Conservation (phyloP, 1,140 invertebrate species). For the Glossosoma conforme region DNA sequence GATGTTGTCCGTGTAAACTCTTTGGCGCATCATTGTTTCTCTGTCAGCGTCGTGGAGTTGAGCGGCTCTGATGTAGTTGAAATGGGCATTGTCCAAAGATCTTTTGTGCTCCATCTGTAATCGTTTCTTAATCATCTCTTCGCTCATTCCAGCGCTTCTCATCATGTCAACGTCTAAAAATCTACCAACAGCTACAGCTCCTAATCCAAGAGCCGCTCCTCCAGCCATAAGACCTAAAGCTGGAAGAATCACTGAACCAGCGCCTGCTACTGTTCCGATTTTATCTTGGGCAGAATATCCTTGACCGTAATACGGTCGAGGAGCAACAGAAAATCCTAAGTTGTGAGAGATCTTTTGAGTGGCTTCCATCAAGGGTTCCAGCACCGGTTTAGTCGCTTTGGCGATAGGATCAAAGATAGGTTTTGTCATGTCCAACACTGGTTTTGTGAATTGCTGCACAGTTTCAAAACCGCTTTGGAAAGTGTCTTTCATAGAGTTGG, state of each 20-base stretch:
- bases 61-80: slow-evolving; percentile 33
- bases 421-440: slow-evolving; percentile 32
- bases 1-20: slow-evolving; percentile 46
- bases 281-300: slow-evolving; percentile 61
- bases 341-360: slow-evolving; percentile 73
- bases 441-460: slow-evolving; percentile 59
- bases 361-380: slow-evolving; percentile 68
- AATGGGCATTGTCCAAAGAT: slow-evolving; percentile 40
- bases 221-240: slow-evolving; percentile 70
- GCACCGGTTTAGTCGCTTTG: slow-evolving; percentile 62
- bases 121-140: slow-evolving; percentile 41
- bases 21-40: slow-evolving; percentile 42
- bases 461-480: slow-evolving; percentile 64
- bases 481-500: slow-evolving; percentile 65
- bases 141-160: slow-evolving; percentile 44
- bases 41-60: slow-evolving; percentile 43
- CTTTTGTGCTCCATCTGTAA: slow-evolving; percentile 55
- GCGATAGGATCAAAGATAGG: slow-evolving; percentile 64
- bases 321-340: slow-evolving; percentile 54
- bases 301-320: slow-evolving; percentile 35
- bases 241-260: slow-evolving; percentile 58
- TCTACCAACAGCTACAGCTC: slow-evolving; percentile 70
- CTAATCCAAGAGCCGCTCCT: slow-evolving; percentile 70
- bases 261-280: slow-evolving; percentile 56
- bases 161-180: slow-evolving; percentile 63